Base-by-base conservation (phyloP, 2,113 vertebrate genomes). In the Archilochus colubris region DNA sequence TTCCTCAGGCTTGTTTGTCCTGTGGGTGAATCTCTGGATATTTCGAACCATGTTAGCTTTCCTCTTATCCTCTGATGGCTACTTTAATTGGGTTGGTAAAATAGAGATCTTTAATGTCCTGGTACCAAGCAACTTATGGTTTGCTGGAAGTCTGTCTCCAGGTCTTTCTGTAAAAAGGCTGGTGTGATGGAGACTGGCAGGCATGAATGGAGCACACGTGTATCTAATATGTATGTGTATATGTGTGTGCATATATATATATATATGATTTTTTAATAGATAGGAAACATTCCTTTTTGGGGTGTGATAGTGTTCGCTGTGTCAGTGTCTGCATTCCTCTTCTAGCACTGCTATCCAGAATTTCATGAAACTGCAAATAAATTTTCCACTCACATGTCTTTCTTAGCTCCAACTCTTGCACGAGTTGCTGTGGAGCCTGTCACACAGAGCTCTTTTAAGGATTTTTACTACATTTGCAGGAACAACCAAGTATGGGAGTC, bases 311-410 rank as follows among this genome's bases (percentile, higher is more conserved):
- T 5, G 17, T 82, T 59, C 72, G 8, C 46, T 51, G 55, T 73
- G 17, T 69, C 54, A 62, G 28, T 73, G 17, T 69, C 54, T 67
- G 28, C 38, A 12, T 76, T 88, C 19, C 20, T 75, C 18, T 67
- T 86, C 28, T 31, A 51, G 28, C 20, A 80, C 13, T 36, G 30
- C 16, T 19, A 59, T 21, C 5, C 14, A 86, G 59, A 74, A 67
- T 70, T 74, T 55, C 51, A 40, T 73, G 59, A 28, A 77, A 51
- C 25, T 48, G 15, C 36, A 57, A 31, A 30, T 69, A 24, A 4
- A 27, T 23, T 66, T 63, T 15, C 23, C 0, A 1, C 2, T 3
- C 12, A 27, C 0, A 1, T 6, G 24, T 53, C 33, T 59, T 30
- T 33, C 13, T 44, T 54, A n/a, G 36, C 72, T 59, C n/a, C 53